Base-by-base conservation (phyloP, 1,140 invertebrate genomes). In the Pteromalus puparum region DNA sequence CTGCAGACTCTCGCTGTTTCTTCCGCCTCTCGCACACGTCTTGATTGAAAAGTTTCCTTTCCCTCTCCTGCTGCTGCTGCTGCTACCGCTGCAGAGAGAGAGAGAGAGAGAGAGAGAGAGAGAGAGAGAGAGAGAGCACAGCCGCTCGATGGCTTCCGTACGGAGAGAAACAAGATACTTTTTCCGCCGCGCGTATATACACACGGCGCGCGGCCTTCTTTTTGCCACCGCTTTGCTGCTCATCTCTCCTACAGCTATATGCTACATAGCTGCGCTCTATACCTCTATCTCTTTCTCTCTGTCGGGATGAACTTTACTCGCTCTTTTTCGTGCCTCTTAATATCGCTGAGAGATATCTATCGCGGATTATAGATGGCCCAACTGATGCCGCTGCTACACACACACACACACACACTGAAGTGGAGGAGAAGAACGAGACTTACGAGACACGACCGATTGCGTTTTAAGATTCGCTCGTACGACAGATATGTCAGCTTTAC, bases 11-110 rank as follows among this genome's bases (percentile, higher is more conserved):
- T 80, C 34, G 24, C 46, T 73, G 70, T 70, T 73, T 72, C 68
- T 81, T 73, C 18, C 80, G 46, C 46, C 80, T 81, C 28, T 81
- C 70, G 70, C 70, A 53, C 80, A 73, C 68, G 65, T 81, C 81
- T 75, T 75, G 72, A 82, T 65, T 82, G 72, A 82, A 82, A 75
- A 82, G 72, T 82, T 82, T 82, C 53, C 72, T 61, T 74, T 81
- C n/a, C 42, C 67, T 61, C 53, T 61, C 53, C 53, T 61, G 21
- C 53, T n/a, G 21, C 21, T 15, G 42, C 12, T 12, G 2, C 46
- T 2, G 42, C 13, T 12, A 1, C 42, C 9, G 42, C 18, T 53
- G 46, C 24, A 48, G 67, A 34, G 30, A 34, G 30, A 34, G 30
- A 30, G 2, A 30, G 30, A 30, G 30, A 30, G 30, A 30, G 30